Evolutionary conservation across 2,113 vertebrate species (phyloP), one percentile per base, ranked within the genome.

Genomic region (Aegotheles bennettii): DNA sequence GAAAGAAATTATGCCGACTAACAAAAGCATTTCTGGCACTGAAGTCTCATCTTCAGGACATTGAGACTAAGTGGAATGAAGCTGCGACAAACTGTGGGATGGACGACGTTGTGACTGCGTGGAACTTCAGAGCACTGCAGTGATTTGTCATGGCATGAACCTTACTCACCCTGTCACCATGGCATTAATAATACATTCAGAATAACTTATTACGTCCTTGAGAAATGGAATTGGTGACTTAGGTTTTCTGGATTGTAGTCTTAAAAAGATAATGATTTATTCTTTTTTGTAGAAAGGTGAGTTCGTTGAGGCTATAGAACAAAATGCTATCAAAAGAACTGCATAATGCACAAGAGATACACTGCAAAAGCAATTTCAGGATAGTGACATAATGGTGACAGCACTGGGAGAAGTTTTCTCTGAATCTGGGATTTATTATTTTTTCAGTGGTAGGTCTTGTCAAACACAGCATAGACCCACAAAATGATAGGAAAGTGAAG

Each of bases 131-230:
- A 84, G n/a, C 1, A 7, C 47, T 81, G 54, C 64, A 80, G 47
- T 51, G 60, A 91, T 95, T 90, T 75, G 75, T 95, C 85, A 75
- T 29, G 56, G 47, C 76, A 64, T 43, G 60, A 96, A 85, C 71
- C 47, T 94, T 88, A 77, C 28, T 95, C 93, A 95, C 70, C 48
- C 75, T 85, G 64, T 86, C 87, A 96, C 76, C 56, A 24, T 36
- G 51, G 86, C 9, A 3, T 92, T 88, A 95, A 86, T 80, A 83
- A 90, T 70, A 57, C 29, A 84, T 68, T 71, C 60, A 78, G 43
- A 90, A 56, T 78, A 94, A 88, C 43, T 93, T 88, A 48, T 1
- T 51, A 29, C 1, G 7, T 74, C 60, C 31, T 51, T 48, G n/a
- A 90, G 65, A 92, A 83, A 93, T 77, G 3, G 65, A 81, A 87